Evolutionary conservation across 2,888 invertebrate genomes (phyloP).

Genomic region (Sesamia inferens): DNA sequence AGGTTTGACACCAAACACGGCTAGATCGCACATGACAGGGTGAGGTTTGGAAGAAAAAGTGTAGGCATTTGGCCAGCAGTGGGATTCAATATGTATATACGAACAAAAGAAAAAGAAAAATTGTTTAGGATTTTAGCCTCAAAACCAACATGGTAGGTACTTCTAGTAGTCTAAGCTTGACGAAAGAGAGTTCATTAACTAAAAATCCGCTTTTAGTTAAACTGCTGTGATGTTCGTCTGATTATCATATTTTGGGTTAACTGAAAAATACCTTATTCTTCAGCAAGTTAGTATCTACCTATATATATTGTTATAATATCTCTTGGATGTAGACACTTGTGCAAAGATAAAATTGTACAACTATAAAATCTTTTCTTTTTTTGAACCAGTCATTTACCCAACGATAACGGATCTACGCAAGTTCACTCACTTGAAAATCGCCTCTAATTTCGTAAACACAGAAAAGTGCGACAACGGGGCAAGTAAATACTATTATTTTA

Average conservation of each 20-base stretch:
- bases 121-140: neutral
- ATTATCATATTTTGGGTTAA: neutral
- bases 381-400: neutral
- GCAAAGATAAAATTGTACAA: too few relatives aligned
- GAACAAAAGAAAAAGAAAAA: neutral
- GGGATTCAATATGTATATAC: neutral
- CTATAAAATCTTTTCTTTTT: too few relatives aligned
- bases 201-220: too few relatives aligned
- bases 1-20: neutral
- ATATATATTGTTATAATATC: neutral
- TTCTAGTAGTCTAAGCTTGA: neutral
- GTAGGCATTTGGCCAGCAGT: neutral
- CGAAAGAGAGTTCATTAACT: neutral
- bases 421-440: neutral
- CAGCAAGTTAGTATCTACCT: too few relatives aligned
- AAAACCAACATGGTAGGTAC: neutral
- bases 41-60: neutral
- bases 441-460: neutral
- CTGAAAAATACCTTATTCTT: neutral
- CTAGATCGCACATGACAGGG: neutral
- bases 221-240: neutral
- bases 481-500: neutral
- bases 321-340: too few relatives aligned
- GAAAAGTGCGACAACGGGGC: neutral
- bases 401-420: neutral